Evolutionary conservation across 2,888 invertebrate species (phyloP), one percentile per base, ranked within the genome.

Genomic region (Xestoiulus laeticollis): DNA sequence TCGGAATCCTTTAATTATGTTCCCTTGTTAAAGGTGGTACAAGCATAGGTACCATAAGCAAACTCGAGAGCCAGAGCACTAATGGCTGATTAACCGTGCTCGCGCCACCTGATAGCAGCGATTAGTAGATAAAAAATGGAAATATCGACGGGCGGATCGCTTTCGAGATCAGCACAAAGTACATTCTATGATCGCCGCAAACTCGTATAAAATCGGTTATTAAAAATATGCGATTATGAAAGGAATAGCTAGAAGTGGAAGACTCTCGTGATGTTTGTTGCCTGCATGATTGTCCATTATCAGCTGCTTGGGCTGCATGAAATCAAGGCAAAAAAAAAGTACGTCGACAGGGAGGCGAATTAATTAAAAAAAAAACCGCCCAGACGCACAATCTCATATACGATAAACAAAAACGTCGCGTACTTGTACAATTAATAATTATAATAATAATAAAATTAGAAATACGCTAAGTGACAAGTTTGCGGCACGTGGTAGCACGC

Each of bases 261-360:
- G 86, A 86, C 86, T 26, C 48, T 53, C 48, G 86, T 86, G 86
- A 86, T 86, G 86, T 86, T 86, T 86, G 86, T 53, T 86, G 86
- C 48, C 59, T 26, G 53, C 59, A 86, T 86, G 33, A 48, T 78
- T 1, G 78, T 78, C 78, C 78, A 16, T 78, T 78, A 78, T 78
- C 78, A 78, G 78, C 78, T 26, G 59, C 59, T 19, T 4, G 6
- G n/a, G 59, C 59, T n/a, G 59, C 59, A n/a, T 22, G 59, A 78
- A 12, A 78, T 30, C 78, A 14, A 30, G 78, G 30, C 78, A 78
- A 30, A 38, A 3, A 38, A 38, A 38, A 26, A 30, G 30, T 30
- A 26, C 59, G 53, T 19, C 19, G 19, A 19, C n/a, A 38, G 22
- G n/a, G 59, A n/a, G 1, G 59, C 59, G 22, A 59, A 30, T 78